Conservation (phyloP, 2,797 vertebrate genomes). For the Erpetoichthys calabaricus region DNA sequence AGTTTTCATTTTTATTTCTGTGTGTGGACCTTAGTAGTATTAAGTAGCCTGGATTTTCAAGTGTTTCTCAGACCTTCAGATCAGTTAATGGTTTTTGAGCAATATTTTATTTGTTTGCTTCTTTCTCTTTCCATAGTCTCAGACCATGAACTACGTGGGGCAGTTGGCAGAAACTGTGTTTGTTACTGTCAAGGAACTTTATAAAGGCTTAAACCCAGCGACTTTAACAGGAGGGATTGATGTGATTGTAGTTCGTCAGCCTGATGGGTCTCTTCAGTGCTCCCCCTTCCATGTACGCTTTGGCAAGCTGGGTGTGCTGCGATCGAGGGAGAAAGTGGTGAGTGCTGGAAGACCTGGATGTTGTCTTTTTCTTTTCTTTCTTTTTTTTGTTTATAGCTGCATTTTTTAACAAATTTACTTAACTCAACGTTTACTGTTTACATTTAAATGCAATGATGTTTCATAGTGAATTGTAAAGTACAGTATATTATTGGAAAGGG, state of each 20-base stretch:
- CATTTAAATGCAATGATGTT: neutral
- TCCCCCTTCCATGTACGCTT: slow-evolving; percentile 92
- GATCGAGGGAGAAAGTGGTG: slow-evolving; percentile 85
- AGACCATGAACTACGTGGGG: slow-evolving; percentile 89
- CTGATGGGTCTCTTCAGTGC: slow-evolving; percentile 73
- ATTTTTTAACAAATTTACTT: neutral
- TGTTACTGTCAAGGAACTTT: slow-evolving; percentile 78
- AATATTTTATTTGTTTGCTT: neutral
- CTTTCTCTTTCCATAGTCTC: slow-evolving; percentile 31
- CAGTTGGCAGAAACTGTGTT: slow-evolving; percentile 80
- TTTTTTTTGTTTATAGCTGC: neutral
- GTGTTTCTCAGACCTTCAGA: too few species aligned
- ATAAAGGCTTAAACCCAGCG: slow-evolving; percentile 77
- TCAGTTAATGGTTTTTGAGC: too few species aligned
- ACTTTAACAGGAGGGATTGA: slow-evolving; percentile 82
- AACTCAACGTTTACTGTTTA: neutral
- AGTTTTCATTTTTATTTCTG: too few species aligned
- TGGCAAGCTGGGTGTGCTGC: slow-evolving; percentile 84
- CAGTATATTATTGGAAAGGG: too few species aligned
- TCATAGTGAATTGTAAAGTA: too few species aligned
- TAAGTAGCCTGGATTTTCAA: too few species aligned
- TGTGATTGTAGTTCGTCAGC: slow-evolving; percentile 78
- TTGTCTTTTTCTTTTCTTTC: neutral
- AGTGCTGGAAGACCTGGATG: slow-evolving; percentile 23
- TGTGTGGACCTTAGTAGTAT: too few species aligned